Evolutionary conservation across 2,888 invertebrate genomes (phyloP).

Genomic region (Drosophila macrospina): DNA sequence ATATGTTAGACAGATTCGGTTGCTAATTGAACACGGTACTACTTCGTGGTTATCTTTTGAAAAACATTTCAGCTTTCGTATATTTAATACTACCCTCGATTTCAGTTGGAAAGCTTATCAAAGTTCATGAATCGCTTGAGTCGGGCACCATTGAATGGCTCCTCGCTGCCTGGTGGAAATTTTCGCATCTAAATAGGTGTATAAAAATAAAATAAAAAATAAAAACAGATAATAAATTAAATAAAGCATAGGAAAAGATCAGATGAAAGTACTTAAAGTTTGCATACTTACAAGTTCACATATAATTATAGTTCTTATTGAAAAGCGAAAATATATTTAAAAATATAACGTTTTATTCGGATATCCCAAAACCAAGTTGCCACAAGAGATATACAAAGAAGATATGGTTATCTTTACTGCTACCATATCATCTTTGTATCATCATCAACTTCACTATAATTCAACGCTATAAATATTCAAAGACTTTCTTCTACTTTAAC

Average conservation of each 20-base stretch:
- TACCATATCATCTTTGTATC: conserved; percentile 18
- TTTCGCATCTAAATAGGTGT: conserved; percentile 87
- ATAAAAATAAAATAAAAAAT: conserved; percentile 22
- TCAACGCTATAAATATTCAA: conserved; percentile 9
- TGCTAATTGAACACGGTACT: background rate
- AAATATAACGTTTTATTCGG: conserved; percentile 13
- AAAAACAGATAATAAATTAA: conserved; percentile 5
- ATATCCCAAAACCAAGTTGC: conserved; percentile 39
- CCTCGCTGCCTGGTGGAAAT: conserved; percentile 89
- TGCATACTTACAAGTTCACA: conserved; percentile 34
- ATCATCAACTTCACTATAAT: conserved; percentile 9
- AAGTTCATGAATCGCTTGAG: conserved; percentile 86
- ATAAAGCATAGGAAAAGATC: background rate
- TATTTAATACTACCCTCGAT: conserved; percentile 24
- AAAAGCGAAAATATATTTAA: conserved; percentile 20
- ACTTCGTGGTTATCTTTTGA: background rate
- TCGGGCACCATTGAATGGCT: conserved; percentile 86
- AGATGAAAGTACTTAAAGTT: background rate
- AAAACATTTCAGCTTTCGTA: conserved; percentile 7
- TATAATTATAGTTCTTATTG: background rate
- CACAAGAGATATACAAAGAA: conserved; percentile 14
- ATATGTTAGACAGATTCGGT: conserved; percentile 12
- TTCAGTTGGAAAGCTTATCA: conserved; percentile 83
- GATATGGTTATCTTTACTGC: background rate
- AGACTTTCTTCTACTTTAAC: conserved; percentile 9